A percentile compares a stretch with the other conserved stretches of the same genome.
Conservation (phyloP, 1,140 invertebrate species). For the Zaprionus kolodkinae region DNA sequence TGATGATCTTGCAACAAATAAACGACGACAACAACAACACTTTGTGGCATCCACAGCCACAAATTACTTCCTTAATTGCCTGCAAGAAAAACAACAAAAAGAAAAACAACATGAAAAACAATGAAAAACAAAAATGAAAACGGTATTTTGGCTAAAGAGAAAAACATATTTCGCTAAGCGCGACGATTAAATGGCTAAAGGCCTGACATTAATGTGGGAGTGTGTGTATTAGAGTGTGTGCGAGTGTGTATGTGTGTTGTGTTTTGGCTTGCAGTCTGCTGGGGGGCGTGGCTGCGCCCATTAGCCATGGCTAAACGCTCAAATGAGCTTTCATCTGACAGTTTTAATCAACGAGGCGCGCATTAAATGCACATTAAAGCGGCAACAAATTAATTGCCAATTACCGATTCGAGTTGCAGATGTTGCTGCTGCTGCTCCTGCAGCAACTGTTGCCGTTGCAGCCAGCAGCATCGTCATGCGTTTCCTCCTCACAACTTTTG, state of each 20-base stretch:
- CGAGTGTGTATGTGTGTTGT: neutral
- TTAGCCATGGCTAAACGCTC: conserved; percentile 49
- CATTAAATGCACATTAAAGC: conserved; percentile 74
- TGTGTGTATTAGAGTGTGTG: neutral
- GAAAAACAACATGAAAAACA: conserved; percentile 37
- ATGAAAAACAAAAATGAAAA: neutral
- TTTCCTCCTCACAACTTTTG: conserved; percentile 65
- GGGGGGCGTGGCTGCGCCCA: conserved; percentile 15
- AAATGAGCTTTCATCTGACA: conserved; percentile 58
- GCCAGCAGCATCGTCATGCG: conserved; percentile 51
- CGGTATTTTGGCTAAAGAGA: neutral
- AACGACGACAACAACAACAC: conserved; percentile 42
- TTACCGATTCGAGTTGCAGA: conserved; percentile 58
- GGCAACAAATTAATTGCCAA: conserved; percentile 73
- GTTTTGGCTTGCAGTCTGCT: neutral
- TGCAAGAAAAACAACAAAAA: conserved; percentile 52
- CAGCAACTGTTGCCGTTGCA: conserved; percentile 21
- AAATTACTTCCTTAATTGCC: conserved; percentile 82
- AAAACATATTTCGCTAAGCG: conserved; percentile 39
- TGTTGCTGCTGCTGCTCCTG: conserved; percentile 16
- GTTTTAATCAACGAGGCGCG: conserved; percentile 62
- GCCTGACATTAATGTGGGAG: conserved; percentile 51
- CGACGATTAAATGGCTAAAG: conserved; percentile 32
- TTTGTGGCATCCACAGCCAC: conserved; percentile 49
- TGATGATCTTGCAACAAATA: conserved; percentile 50